Evolutionary conservation across 2,888 invertebrate genomes (phyloP).

Genomic region (Leptinotarsa rubiginosa): DNA sequence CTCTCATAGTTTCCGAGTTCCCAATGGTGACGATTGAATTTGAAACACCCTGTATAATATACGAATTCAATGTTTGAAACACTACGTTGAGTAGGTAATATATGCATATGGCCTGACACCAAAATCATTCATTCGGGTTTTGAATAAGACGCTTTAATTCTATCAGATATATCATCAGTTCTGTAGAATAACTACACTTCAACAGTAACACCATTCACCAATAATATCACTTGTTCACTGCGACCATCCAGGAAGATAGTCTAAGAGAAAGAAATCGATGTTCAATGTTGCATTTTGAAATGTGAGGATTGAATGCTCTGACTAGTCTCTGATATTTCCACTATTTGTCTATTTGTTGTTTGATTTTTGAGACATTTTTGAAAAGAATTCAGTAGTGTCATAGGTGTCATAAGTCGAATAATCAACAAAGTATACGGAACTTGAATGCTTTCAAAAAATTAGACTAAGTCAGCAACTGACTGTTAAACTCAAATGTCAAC

Average conservation of each 20-base stretch:
- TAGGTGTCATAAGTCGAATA: slow-evolving; percentile 25
- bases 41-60: no score
- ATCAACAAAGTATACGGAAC: slow-evolving; percentile 28
- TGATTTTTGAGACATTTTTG: slow-evolving; percentile 41
- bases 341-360: slow-evolving; percentile 35
- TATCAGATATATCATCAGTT: background rate
- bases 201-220: slow-evolving; percentile 16
- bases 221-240: slow-evolving; percentile 17
- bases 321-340: slow-evolving; percentile 40
- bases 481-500: no score
- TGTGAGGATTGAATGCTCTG: slow-evolving; percentile 48
- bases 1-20: no score
- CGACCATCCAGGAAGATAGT: slow-evolving; percentile 29
- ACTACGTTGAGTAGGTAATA: no score
- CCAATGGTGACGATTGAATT: no score
- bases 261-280: slow-evolving; percentile 39
- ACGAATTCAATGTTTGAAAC: no score
- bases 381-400: slow-evolving; percentile 35
- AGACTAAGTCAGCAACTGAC: background rate
- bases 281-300: slow-evolving; percentile 56
- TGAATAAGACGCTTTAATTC: no score
- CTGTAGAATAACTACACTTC: background rate
- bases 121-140: background rate
- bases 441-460: slow-evolving; percentile 42
- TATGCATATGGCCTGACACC: background rate